Evolutionary conservation across 1,140 invertebrate genomes (phyloP).

Genomic region (Anoplophora glabripennis): DNA sequence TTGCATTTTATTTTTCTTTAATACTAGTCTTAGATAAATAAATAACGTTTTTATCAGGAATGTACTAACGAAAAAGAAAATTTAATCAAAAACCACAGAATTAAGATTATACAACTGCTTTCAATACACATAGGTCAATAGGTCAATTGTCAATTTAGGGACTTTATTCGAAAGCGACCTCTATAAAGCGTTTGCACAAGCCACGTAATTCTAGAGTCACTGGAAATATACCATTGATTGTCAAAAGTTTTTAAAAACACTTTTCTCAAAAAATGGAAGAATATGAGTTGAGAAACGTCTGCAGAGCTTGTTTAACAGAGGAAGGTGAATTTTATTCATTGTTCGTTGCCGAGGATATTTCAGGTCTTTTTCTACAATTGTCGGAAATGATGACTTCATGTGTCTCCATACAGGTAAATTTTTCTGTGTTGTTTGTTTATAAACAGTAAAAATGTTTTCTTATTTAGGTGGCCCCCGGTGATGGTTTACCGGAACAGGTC

Average conservation of each 20-base stretch:
- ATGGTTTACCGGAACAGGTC: conserved; percentile 62
- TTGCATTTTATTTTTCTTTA: too few relatives aligned
- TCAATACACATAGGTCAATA: too few relatives aligned
- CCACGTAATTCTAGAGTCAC: conserved; percentile 14
- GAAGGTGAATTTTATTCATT: conserved; percentile 41
- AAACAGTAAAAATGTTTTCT: background rate
- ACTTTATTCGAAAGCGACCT: too few relatives aligned
- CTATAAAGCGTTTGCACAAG: too few relatives aligned
- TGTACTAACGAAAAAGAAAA: too few relatives aligned
- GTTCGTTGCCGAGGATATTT: conserved; percentile 35
- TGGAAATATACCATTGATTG: conserved; percentile 33
- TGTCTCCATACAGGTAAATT: conserved; percentile 51
- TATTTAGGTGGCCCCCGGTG: conserved; percentile 54
- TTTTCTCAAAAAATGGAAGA: conserved; percentile 38
- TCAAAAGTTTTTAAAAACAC: conserved; percentile 33
- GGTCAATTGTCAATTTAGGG: too few relatives aligned
- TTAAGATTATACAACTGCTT: too few relatives aligned
- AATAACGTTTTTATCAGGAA: too few relatives aligned
- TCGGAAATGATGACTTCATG: conserved; percentile 58
- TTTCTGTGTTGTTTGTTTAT: conserved; percentile 11
- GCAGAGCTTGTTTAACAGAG: conserved; percentile 43
- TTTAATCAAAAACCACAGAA: too few relatives aligned
- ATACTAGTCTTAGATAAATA: too few relatives aligned
- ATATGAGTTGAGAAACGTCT: conserved; percentile 31
- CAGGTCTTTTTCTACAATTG: conserved; percentile 35